Evolutionary conservation across 2,888 invertebrate species (phyloP).

Genomic region (Epinotia brunnichana): DNA sequence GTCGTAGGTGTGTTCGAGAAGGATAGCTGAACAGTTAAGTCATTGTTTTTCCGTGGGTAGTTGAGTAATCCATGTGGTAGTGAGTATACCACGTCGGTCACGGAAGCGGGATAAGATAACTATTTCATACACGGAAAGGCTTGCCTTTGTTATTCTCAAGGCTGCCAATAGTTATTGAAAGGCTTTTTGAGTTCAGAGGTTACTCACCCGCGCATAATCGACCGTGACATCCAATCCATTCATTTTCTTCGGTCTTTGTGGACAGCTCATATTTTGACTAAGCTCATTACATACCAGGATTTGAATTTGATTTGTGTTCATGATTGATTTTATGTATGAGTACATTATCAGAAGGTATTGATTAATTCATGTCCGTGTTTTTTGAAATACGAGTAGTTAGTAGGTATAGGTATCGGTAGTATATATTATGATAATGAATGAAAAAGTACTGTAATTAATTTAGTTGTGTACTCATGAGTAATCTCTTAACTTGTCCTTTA

Average conservation of each 20-base stretch:
- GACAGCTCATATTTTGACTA: constrained; percentile 47
- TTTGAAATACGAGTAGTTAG: not conserved
- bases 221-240: constrained; percentile 50
- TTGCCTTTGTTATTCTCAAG: constrained; percentile 58
- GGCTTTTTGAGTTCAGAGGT: constrained; percentile 69
- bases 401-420: not conserved
- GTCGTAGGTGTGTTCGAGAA: not conserved
- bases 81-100: constrained; percentile 54
- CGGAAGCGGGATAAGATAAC: constrained; percentile 64
- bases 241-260: constrained; percentile 60
- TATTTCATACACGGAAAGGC: constrained; percentile 52
- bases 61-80: constrained; percentile 28
- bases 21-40: constrained; percentile 5
- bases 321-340: constrained; percentile 19
- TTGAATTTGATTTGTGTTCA: constrained; percentile 24
- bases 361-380: constrained; percentile 21
- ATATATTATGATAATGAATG: not conserved
- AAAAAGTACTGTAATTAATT: not conserved
- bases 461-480: not conserved
- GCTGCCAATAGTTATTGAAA: constrained; percentile 61
- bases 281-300: constrained; percentile 34
- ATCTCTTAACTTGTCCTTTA: no score
- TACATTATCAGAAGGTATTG: not conserved
- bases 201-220: constrained; percentile 60
- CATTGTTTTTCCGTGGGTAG: constrained; percentile 10